These are phyloP conservation scores for Acanthosepion esculentum DNA, from an alignment of 2,888 invertebrate species.

Conservation along the genomic window DNA sequence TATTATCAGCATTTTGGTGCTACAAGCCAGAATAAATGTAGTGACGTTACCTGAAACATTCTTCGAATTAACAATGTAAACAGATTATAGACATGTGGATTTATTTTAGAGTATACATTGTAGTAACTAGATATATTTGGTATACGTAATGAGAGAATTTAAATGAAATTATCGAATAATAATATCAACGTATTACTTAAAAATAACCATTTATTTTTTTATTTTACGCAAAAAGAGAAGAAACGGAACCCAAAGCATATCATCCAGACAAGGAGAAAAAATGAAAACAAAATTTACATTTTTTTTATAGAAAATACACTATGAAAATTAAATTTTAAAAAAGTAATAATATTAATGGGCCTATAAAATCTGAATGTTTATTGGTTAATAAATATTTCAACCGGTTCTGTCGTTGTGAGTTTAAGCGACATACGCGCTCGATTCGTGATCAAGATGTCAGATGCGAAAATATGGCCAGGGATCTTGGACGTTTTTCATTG, in stretches of 20 bases:
- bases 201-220: no score
- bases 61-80: no score
- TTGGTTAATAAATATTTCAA: slow-evolving; percentile 10
- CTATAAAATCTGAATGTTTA: not conserved
- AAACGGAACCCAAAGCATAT: not conserved
- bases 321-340: not conserved
- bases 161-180: no score
- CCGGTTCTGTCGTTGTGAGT: not conserved
- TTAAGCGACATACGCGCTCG: not conserved
- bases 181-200: no score
- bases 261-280: not conserved
- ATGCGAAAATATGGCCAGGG: not conserved
- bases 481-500: not conserved
- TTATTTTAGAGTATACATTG: no score
- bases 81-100: no score
- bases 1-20: no score
- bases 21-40: no score
- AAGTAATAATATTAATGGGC: not conserved
- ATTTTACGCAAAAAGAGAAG: no score
- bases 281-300: not conserved
- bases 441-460: not conserved
- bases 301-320: not conserved
- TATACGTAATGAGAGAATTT: no score
- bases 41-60: no score
- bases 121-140: no score